These are phyloP conservation scores for Volucella zonaria DNA, from an alignment of 2,888 invertebrate genomes.

Conservation along the genomic window DNA sequence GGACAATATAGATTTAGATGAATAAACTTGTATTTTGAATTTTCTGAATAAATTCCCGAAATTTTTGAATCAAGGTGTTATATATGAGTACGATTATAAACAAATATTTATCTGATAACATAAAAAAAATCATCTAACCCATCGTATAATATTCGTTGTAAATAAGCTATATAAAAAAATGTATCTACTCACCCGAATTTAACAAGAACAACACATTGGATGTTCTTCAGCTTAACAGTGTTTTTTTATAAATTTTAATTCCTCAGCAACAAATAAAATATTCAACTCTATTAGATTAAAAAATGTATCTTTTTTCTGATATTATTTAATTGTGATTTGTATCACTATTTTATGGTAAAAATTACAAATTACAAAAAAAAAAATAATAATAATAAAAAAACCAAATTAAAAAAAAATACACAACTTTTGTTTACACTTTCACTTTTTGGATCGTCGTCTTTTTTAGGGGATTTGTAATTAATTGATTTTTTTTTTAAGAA, in stretches of 20 bases:
- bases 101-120: neutral
- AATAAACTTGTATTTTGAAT: no score
- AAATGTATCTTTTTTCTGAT: neutral
- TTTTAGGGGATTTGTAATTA: slow-evolving; percentile 2
- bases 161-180: slow-evolving; percentile 15
- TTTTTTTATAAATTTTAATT: slow-evolving; percentile 49
- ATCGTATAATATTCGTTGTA: neutral
- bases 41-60: no score
- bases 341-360: slow-evolving; percentile 33
- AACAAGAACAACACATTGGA: slow-evolving; percentile 68
- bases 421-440: slow-evolving; percentile 53
- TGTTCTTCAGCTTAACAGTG: slow-evolving; percentile 49
- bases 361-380: slow-evolving; percentile 23
- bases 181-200: slow-evolving; percentile 69
- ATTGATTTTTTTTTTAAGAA: neutral
- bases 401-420: slow-evolving; percentile 10
- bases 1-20: no score
- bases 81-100: no score
- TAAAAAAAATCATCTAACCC: neutral
- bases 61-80: no score
- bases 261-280: slow-evolving; percentile 60
- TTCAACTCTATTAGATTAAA: slow-evolving; percentile 25
- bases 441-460: slow-evolving; percentile 49
- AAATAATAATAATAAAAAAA: neutral
- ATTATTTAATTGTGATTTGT: slow-evolving; percentile 23